Evolutionary conservation across 2,113 vertebrate species (phyloP).

Genomic region (Tenrec ecaudatus): DNA sequence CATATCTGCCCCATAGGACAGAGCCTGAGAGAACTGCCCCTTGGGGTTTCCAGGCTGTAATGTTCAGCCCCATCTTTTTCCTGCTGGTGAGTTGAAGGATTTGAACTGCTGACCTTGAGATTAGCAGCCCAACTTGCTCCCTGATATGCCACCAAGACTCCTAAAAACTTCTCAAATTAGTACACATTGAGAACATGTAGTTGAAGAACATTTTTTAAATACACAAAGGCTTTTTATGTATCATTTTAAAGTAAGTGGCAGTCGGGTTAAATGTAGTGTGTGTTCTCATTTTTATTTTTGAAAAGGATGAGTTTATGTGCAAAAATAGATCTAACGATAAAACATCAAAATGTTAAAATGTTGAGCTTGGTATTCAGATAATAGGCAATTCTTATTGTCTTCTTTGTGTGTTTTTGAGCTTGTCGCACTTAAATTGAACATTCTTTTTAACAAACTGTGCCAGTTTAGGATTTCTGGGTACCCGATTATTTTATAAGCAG

Average conservation of each 20-base stretch:
- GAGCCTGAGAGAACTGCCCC: too few relatives aligned
- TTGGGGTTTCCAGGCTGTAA: too few relatives aligned
- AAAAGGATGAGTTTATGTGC: neutral
- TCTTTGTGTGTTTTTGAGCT: neutral
- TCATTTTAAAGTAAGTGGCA: slow-evolving; percentile 4
- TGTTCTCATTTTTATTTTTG: neutral
- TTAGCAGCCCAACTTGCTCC: too few relatives aligned
- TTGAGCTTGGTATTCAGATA: neutral
- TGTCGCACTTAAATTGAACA: slow-evolving; percentile 13
- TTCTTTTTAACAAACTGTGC: neutral
- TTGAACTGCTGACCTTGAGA: too few relatives aligned
- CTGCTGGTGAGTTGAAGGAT: too few relatives aligned
- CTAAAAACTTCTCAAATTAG: neutral
- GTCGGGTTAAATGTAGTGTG: neutral
- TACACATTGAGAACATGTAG: neutral
- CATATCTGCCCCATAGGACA: too few relatives aligned
- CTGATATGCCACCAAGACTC: too few relatives aligned
- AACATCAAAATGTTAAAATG: neutral
- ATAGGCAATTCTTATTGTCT: neutral
- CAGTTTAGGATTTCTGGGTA: neutral
- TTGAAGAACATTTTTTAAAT: slow-evolving; percentile 11
- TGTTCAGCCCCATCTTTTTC: too few relatives aligned
- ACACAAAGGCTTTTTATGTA: neutral
- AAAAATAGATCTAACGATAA: slow-evolving; percentile 1
- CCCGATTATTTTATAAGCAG: slow-evolving; percentile 23